Evolutionary conservation across 2,797 vertebrate species (phyloP).

Genomic region (Petrocephalus schoutedeni): DNA sequence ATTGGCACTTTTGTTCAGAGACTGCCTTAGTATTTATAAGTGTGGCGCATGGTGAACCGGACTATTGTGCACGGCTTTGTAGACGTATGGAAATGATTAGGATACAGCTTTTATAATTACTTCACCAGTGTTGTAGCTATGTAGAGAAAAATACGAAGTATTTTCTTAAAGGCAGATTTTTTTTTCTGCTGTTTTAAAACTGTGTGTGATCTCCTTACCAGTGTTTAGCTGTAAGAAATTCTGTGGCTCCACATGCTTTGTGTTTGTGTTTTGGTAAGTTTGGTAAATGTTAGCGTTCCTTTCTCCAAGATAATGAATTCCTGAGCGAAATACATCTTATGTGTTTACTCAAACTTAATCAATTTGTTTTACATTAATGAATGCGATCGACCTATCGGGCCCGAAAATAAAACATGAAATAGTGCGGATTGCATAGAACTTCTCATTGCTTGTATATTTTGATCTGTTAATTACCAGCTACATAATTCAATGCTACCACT

Average conservation of each 20-base stretch:
- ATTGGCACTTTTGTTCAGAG: background rate
- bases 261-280: background rate
- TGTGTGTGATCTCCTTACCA: background rate
- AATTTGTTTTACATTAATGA: background rate
- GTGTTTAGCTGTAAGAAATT: background rate
- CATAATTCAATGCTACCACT: background rate
- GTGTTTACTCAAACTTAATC: background rate
- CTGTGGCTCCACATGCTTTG: background rate
- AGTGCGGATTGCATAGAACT: background rate
- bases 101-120: background rate
- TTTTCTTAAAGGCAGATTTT: background rate
- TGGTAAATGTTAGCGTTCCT: background rate
- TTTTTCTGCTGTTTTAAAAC: background rate
- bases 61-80: conserved; percentile 4
- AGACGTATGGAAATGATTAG: conserved; percentile 15
- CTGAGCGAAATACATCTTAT: background rate
- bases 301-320: background rate
- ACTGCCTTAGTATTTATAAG: background rate
- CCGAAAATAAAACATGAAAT: background rate
- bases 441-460: background rate
- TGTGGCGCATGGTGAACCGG: background rate
- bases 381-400: background rate
- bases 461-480: conserved; percentile 1
- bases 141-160: background rate
- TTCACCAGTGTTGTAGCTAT: background rate